Percentiles rank a stretch among this genome's conserved stretches.
phyloP scores from a whole-genome alignment of 2,888 invertebrate genomes.

The Pristionchus exspectatus region DNA sequence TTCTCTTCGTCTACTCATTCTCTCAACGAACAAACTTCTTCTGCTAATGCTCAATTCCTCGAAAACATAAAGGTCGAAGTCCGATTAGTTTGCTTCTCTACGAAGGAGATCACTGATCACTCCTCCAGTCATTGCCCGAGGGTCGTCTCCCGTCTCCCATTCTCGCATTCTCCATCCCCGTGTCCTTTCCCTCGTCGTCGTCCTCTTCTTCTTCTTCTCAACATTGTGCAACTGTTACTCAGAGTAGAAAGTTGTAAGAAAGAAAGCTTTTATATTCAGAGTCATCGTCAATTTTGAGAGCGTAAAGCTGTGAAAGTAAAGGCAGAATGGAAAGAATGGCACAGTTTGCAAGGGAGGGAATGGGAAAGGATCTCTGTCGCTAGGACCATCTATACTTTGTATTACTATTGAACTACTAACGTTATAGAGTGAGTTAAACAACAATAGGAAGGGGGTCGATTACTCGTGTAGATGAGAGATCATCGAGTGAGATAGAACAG shows the following conservation, averaged over 20 bases:
- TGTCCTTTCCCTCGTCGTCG: background rate
- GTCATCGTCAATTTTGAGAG: background rate
- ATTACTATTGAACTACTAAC: slow-evolving; percentile 36
- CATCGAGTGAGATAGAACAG: background rate
- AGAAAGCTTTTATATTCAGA: slow-evolving; percentile 4
- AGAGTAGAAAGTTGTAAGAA: slow-evolving; percentile 14
- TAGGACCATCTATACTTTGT: slow-evolving; percentile 41
- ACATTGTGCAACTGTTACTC: slow-evolving; percentile 19
- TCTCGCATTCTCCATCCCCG: background rate
- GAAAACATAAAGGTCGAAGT: background rate
- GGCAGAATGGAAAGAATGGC: slow-evolving; percentile 16
- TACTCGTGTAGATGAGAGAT: slow-evolving; percentile 15
- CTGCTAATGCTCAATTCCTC: slow-evolving; percentile 22
- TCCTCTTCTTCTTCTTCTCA: slow-evolving; percentile 5
- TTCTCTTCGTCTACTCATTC: background rate
- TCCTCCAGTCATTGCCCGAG: background rate
- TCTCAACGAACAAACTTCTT: background rate
- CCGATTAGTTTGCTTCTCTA: background rate
- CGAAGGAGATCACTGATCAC: slow-evolving; percentile 3
- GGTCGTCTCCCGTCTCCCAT: background rate
- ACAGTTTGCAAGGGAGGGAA: background rate
- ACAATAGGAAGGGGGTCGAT: background rate
- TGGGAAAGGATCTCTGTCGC: background rate
- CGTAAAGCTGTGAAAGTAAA: background rate
- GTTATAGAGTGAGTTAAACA: slow-evolving; percentile 10